These are phyloP conservation scores for Cephus spinipes DNA, from an alignment of 2,888 invertebrate genomes.

Conservation along the genomic window DNA sequence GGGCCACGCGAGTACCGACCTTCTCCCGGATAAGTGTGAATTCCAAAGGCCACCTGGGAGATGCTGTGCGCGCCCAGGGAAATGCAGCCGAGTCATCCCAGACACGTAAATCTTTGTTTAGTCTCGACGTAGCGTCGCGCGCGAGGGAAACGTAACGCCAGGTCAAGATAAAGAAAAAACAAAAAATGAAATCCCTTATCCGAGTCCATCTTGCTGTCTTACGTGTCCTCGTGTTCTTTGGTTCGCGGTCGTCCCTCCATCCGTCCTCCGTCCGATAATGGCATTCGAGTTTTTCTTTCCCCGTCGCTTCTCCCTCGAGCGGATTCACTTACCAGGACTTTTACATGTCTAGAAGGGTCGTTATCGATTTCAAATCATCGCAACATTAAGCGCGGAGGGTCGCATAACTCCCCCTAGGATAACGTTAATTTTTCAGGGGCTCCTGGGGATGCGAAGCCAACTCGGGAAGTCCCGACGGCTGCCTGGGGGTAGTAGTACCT, in stretches of 20 bases:
- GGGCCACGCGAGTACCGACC: conserved; percentile 10
- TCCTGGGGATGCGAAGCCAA: conserved; percentile 24
- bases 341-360: conserved; percentile 36
- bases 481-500: conserved; percentile 17
- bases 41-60: conserved; percentile 32
- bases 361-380: conserved; percentile 58
- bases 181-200: too few species aligned
- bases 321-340: conserved; percentile 45
- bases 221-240: too few species aligned
- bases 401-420: conserved; percentile 22
- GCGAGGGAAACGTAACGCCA: too few species aligned
- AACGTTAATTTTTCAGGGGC: conserved; percentile 47
- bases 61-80: too few species aligned
- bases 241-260: too few species aligned
- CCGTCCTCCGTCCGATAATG: conserved; percentile 26
- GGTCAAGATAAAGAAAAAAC: too few species aligned
- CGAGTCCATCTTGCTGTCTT: too few species aligned
- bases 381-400: conserved; percentile 39
- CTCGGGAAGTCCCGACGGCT: conserved; percentile 2
- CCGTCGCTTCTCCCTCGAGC: neutral
- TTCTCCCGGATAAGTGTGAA: conserved; percentile 38
- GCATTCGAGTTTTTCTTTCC: conserved; percentile 33
- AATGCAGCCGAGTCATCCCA: too few species aligned
- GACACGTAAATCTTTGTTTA: too few species aligned
- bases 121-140: too few species aligned